Conservation (phyloP, 2,888 invertebrate genomes). For the Agrotis clavis region DNA sequence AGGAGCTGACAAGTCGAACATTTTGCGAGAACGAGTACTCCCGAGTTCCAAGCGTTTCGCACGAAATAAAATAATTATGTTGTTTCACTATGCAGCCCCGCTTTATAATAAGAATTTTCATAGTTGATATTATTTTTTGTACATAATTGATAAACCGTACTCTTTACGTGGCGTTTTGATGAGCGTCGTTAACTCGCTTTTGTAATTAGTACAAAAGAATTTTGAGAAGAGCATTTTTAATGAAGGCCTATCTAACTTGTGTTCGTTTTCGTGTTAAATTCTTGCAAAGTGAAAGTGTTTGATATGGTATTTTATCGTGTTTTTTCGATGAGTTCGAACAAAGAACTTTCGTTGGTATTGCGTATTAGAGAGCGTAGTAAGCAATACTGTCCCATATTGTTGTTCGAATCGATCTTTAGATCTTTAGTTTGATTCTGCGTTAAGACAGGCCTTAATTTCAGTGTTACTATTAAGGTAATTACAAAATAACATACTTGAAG, state of each 20-base stretch:
- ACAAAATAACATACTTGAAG: too few species aligned
- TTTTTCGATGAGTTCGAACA: conserved; percentile 25
- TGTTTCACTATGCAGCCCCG: conserved; percentile 66
- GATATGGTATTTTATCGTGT: conserved; percentile 2
- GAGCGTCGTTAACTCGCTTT: conserved; percentile 50
- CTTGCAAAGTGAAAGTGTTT: conserved; percentile 28
- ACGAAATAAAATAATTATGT: conserved; percentile 88
- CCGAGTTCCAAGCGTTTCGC: conserved; percentile 79
- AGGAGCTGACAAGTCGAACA: conserved; percentile 72
- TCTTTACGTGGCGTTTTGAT: conserved; percentile 32
- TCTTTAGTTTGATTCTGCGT: too few species aligned
- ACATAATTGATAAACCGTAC: conserved; percentile 70
- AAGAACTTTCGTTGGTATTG: conserved; percentile 24
- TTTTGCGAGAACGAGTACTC: conserved; percentile 79
- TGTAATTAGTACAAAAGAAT: conserved; percentile 59
- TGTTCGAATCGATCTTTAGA: background rate
- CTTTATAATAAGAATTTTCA: conserved; percentile 78
- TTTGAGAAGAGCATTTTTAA: conserved; percentile 41
- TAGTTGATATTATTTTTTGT: conserved; percentile 70
- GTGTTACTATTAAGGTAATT: too few species aligned
- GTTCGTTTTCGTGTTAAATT: conserved; percentile 41
- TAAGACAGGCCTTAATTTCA: too few species aligned
- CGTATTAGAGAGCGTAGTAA: background rate
- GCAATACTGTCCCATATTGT: background rate
- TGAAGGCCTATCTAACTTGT: conserved; percentile 15